Base-by-base conservation (phyloP, 1,140 invertebrate genomes). In the Metopolophium dirhodum region DNA sequence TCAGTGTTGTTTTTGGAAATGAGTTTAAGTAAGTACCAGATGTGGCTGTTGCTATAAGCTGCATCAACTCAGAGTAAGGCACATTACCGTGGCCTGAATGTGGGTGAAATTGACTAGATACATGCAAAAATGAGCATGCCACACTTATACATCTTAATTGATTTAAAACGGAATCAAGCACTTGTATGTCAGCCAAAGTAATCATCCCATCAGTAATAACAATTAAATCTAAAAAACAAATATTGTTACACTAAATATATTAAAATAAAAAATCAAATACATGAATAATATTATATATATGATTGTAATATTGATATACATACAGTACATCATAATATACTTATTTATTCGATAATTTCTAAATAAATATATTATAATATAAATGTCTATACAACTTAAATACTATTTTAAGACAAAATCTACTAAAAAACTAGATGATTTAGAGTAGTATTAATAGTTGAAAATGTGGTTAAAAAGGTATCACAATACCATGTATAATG, bases 151-250 rank as follows among this genome's bases (percentile, higher is more conserved):
- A 97, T 94, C 98, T 96, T 77, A 98, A 95, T 95, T 98, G 97
- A 92, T 96, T 96, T 91, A 98, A 95, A 26, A 98, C 95, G 23
- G 96, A 96, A 94, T 98, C 97, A 94, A 98, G 96, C 77, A 97
- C 96, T 94, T 96, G 96, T 47, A 96, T 96, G 95, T 98, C 97
- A 18, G 97, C 97, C 35, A 97, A 96, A 93, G 97, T 97, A n/a
- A 98, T 96, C 91, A 98, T 96, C 7, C 97, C 98, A 95, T 98
- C 98, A 30, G 97, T 97, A 92, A 98, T 96, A 82, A 98, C 96
- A 90, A 98, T 96, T 95, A 98, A 96, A 95, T 97, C 97, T 98
- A 95, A 88, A 96, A 96, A 68, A 26, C 4, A 51, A 61, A 93
- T 26, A 93, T 86, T 26, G 3, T 86, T 11, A 45, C 7, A 82